Evolutionary conservation across 2,113 vertebrate genomes (phyloP).

Genomic region (Malaclemys terrapin): DNA sequence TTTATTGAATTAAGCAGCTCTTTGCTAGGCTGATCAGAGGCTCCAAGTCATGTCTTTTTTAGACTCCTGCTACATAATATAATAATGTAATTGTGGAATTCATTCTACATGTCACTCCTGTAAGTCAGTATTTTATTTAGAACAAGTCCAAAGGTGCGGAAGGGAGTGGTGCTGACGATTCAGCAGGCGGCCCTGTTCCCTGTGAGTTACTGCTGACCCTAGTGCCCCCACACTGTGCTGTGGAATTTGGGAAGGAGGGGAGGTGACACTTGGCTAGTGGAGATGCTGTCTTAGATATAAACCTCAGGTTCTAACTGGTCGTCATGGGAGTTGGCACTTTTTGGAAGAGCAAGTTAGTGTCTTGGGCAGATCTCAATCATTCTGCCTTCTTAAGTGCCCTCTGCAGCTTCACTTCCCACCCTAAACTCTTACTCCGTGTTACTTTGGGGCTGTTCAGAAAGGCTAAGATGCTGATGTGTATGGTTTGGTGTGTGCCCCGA

Average conservation of each 20-base stretch:
- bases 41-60: background rate
- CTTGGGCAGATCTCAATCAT: background rate
- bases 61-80: background rate
- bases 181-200: background rate
- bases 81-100: background rate
- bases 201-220: background rate
- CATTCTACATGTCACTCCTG: background rate
- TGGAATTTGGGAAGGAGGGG: rapidly evolving
- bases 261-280: background rate
- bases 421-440: background rate
- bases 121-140: rapidly evolving
- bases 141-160: background rate
- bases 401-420: background rate
- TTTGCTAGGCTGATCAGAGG: background rate
- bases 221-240: rapidly evolving
- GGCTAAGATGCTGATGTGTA: background rate
- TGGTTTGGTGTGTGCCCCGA: background rate
- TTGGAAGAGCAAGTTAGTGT: background rate
- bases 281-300: background rate
- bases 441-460: background rate
- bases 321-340: background rate
- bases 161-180: background rate
- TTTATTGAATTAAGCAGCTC: background rate
- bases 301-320: background rate
- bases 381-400: background rate